phyloP scores from a whole-genome alignment of 1,140 invertebrate species.

The Bombus pyrosoma region DNA sequence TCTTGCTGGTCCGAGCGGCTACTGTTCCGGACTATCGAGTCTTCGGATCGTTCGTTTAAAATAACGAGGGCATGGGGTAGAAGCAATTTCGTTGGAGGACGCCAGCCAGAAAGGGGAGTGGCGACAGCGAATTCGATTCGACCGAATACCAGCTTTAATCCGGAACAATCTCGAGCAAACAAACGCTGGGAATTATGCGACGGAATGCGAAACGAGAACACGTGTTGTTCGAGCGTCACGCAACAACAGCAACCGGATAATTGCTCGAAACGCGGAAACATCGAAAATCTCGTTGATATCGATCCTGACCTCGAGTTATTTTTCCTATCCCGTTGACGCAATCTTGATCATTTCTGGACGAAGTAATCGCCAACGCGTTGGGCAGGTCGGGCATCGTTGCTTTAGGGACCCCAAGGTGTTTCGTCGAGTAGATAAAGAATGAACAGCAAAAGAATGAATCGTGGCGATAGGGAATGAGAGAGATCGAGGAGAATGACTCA shows the following conservation, averaged over 20 bases:
- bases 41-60: background rate
- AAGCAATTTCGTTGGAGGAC: conserved; percentile 6
- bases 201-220: conserved; percentile 16
- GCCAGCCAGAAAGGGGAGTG: background rate
- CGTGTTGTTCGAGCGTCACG: conserved; percentile 21
- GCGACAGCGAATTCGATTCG: conserved; percentile 18
- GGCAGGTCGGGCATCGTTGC: background rate
- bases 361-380: background rate
- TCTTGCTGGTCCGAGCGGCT: background rate
- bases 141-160: conserved; percentile 37
- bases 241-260: conserved; percentile 25
- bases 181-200: conserved; percentile 32
- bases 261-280: conserved; percentile 15
- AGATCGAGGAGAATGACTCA: too few relatives aligned
- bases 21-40: background rate
- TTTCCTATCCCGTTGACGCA: background rate
- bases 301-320: background rate
- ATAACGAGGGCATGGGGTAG: background rate
- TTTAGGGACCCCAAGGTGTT: background rate
- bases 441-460: too few relatives aligned
- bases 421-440: too few relatives aligned
- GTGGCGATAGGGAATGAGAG: too few relatives aligned
- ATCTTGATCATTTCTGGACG: background rate
- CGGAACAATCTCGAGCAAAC: conserved; percentile 33
- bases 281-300: conserved; percentile 17